Conservation (phyloP, 2,888 invertebrate species). For the Melanostoma scalare region DNA sequence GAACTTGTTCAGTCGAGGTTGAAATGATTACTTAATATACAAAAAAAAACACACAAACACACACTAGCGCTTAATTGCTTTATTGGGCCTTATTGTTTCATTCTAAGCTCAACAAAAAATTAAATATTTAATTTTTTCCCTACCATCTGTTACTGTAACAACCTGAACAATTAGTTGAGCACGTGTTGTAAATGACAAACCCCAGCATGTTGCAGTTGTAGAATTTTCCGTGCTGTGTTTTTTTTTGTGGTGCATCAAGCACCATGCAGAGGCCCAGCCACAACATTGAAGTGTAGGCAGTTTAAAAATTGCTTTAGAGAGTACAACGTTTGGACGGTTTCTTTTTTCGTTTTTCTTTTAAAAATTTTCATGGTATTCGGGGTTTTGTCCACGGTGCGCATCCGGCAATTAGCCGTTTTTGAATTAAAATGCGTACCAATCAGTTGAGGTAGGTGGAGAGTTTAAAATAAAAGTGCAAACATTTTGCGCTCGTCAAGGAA, state of each 20-base stretch:
- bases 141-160: slow-evolving; percentile 39
- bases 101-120: slow-evolving; percentile 11
- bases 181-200: background rate
- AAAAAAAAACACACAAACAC: too few species aligned
- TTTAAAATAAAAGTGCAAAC: slow-evolving; percentile 9
- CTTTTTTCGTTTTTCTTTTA: slow-evolving; percentile 3
- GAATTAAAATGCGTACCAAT: slow-evolving; percentile 65
- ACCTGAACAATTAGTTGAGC: slow-evolving; percentile 40
- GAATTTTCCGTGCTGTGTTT: too few species aligned
- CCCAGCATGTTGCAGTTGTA: too few species aligned
- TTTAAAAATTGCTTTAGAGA: slow-evolving; percentile 17
- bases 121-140: slow-evolving; percentile 56
- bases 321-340: background rate
- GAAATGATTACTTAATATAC: too few species aligned
- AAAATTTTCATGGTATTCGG: background rate
- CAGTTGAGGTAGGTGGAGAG: slow-evolving; percentile 29
- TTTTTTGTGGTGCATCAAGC: too few species aligned
- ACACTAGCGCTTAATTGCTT: slow-evolving; percentile 23
- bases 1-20: too few species aligned
- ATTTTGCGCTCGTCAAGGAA: slow-evolving; percentile 57
- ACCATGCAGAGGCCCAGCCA: background rate
- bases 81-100: background rate
- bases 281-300: slow-evolving; percentile 6
- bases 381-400: background rate
- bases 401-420: slow-evolving; percentile 54